A percentile compares a stretch with the other conserved stretches of the same genome.
These are phyloP conservation scores for Archivesica marissinica DNA, from an alignment of 1,140 invertebrate genomes.

Conservation along the genomic window DNA sequence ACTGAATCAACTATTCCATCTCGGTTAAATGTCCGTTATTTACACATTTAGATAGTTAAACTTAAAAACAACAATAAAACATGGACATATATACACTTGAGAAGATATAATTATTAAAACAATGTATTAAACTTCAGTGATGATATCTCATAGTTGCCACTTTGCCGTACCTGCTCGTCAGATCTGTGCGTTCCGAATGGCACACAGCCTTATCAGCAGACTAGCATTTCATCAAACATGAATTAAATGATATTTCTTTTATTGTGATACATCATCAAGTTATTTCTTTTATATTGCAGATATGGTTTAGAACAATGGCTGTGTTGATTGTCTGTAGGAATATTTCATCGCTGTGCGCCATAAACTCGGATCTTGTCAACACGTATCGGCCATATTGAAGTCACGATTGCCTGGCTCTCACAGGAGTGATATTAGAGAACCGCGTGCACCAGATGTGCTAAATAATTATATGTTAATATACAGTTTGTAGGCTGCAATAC, in stretches of 20 bases:
- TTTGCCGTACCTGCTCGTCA: conserved; percentile 13
- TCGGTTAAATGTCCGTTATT: conserved; percentile 1
- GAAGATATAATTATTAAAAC: background rate
- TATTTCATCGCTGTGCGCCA: background rate
- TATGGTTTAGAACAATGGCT: conserved; percentile 14
- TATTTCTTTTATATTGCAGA: conserved; percentile 35
- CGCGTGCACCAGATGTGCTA: no score
- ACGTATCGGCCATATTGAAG: background rate
- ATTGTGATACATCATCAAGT: conserved; percentile 27
- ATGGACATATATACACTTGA: background rate
- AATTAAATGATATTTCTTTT: conserved; percentile 51
- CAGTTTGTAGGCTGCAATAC: no score
- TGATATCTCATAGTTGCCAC: conserved; percentile 44
- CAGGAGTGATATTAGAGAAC: background rate
- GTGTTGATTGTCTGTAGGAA: background rate
- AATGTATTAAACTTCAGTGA: background rate
- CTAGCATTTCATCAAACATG: conserved; percentile 12
- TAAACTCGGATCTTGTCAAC: conserved; percentile 26
- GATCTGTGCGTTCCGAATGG: background rate
- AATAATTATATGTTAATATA: no score
- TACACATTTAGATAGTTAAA: conserved; percentile 31
- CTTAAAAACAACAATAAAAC: background rate
- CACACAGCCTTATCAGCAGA: conserved; percentile 18
- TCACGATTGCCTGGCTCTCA: background rate
- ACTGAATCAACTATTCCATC: background rate